Evolutionary conservation across 2,797 vertebrate species (phyloP), one percentile per base, ranked within the genome.

Genomic region (Mallotus villosus): DNA sequence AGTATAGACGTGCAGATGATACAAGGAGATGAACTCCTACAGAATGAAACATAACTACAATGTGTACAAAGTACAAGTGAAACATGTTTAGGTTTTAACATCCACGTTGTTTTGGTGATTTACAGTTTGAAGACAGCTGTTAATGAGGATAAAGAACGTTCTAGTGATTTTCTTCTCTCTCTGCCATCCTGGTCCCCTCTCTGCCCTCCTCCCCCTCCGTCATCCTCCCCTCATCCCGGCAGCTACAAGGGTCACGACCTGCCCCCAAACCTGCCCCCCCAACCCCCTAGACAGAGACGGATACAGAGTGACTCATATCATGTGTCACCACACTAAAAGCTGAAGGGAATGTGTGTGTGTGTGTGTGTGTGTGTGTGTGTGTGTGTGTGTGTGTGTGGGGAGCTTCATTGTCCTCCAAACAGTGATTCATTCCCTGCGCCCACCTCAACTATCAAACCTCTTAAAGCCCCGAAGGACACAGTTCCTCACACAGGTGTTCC

Each of bases 151-250:
- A 32, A 57, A 59, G 12, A n/a, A 41, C 12, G 5, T 82, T 85
- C 73, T 59, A 88, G 85, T 79, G 85, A 87, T 88, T 29, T 29
- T 29, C 78, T 55, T 72, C 60, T 74, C 32, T 1, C 24, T 63
- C 78, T 27, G 46, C 83, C 79, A 77, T 74, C 65, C 74, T 69
- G 80, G 76, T 79, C 79, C 74, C 25, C 69, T 68, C 67, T 5
- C 27, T 74, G 84, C 4, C 78, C 84, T 79, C 34, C 86, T 37
- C 17, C n/a, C 14, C 49, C 14, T 60, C 49, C 73, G 84, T 88
- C 86, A 79, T 80, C 79, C 81, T 72, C 68, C 81, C 66, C 68
- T 74, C 78, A 75, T 74, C 62, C 16, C 57, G 37, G 22, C 67
- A 70, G 75, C 77, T 75, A 63, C 27, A 70, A 57, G 71, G 74